A percentile compares a stretch with the other conserved stretches of the same genome.
phyloP scores from a whole-genome alignment of 2,888 invertebrate species.

The Hoplodrina blanda region DNA sequence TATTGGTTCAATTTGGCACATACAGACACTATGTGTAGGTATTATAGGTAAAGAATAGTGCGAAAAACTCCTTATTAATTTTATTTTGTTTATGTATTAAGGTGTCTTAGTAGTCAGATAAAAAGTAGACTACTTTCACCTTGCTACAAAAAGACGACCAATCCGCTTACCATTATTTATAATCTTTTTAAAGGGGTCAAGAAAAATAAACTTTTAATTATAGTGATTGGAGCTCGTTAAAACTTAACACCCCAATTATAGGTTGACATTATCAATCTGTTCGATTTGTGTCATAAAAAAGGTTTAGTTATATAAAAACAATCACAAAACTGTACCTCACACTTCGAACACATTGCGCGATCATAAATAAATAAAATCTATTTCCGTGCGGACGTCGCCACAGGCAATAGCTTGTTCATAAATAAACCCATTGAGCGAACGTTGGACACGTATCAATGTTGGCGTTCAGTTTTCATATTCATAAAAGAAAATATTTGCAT shows the following conservation, averaged over 20 bases:
- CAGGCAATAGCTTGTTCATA: slow-evolving; percentile 34
- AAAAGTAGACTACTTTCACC: no score
- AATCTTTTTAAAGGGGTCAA: neutral
- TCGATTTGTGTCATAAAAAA: slow-evolving; percentile 7
- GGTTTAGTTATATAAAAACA: slow-evolving; percentile 6
- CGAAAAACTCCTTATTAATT: neutral
- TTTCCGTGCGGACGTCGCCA: slow-evolving; percentile 3
- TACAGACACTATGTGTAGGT: neutral
- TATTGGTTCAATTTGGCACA: slow-evolving; percentile 20
- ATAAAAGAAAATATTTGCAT: slow-evolving; percentile 60
- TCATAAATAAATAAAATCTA: slow-evolving; percentile 33
- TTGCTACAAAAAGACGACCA: no score
- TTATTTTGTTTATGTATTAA: neutral
- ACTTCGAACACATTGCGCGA: neutral
- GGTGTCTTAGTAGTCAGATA: neutral
- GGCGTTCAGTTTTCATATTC: slow-evolving; percentile 54
- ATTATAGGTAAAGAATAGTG: neutral
- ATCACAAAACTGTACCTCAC: neutral
- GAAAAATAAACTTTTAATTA: slow-evolving; percentile 6
- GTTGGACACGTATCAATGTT: slow-evolving; percentile 57
- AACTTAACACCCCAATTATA: slow-evolving; percentile 16
- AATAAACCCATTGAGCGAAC: slow-evolving; percentile 39
- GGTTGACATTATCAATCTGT: neutral
- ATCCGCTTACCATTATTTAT: neutral
- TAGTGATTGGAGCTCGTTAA: slow-evolving; percentile 9